These are phyloP conservation scores for Camponotus floridanus DNA, from an alignment of 1,140 invertebrate species.

Conservation along the genomic window DNA sequence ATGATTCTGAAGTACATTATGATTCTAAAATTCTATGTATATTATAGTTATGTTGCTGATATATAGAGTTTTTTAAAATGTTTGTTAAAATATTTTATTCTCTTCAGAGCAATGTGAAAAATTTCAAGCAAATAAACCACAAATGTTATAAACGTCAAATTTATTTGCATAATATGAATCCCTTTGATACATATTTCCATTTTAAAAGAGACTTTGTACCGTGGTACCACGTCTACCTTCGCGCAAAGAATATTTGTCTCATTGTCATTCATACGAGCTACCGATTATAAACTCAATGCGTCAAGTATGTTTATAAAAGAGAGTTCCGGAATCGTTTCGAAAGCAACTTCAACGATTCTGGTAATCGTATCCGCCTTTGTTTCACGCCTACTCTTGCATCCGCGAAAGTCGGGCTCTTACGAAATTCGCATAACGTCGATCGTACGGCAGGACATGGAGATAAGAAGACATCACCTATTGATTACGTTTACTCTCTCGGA, in stretches of 20 bases:
- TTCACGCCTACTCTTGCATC: slow-evolving; percentile 25
- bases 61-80: background rate
- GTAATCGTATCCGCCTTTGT: slow-evolving; percentile 38
- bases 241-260: background rate
- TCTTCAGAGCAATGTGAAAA: background rate
- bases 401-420: slow-evolving; percentile 47
- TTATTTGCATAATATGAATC: background rate
- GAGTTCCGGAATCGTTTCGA: background rate
- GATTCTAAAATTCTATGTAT: too few species aligned
- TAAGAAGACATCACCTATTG: slow-evolving; percentile 48
- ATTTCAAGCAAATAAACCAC: background rate
- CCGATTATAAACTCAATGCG: background rate
- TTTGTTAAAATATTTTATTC: background rate
- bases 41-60: too few species aligned
- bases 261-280: slow-evolving; percentile 2
- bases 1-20: too few species aligned
- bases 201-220: background rate
- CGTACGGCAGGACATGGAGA: slow-evolving; percentile 18
- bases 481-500: slow-evolving; percentile 27
- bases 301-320: background rate
- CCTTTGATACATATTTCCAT: background rate
- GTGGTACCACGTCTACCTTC: background rate
- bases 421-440: slow-evolving; percentile 18
- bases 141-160: background rate
- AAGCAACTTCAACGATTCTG: slow-evolving; percentile 20